Evolutionary conservation across 2,888 invertebrate genomes (phyloP).

Genomic region (Eristalis pertinax): DNA sequence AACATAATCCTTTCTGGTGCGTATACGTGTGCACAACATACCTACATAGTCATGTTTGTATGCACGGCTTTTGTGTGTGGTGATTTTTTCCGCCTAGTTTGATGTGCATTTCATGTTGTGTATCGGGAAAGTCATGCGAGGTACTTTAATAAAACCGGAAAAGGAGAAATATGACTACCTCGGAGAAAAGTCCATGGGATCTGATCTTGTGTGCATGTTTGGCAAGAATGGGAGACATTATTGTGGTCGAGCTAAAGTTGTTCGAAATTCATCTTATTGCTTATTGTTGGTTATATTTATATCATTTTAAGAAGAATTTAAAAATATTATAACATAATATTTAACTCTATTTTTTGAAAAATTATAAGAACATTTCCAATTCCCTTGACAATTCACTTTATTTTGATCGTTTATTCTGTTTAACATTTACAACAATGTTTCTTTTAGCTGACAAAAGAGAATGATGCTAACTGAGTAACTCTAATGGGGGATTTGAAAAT

Average conservation of each 20-base stretch:
- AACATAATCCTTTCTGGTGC: slow-evolving; percentile 19
- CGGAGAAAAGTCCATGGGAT: not conserved
- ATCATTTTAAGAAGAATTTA: too few species aligned
- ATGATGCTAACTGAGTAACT: too few species aligned
- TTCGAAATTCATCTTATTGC: not conserved
- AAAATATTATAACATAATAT: too few species aligned
- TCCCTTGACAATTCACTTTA: too few species aligned
- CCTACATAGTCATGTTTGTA: not conserved
- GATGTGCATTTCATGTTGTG: slow-evolving; percentile 60
- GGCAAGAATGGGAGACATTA: not conserved
- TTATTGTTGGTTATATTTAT: too few species aligned
- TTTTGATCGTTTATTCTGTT: too few species aligned
- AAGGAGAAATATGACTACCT: slow-evolving; percentile 2
- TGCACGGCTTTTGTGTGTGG: not conserved
- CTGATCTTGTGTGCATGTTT: not conserved
- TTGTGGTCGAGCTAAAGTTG: not conserved
- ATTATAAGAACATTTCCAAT: too few species aligned
- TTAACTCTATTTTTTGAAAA: too few species aligned
- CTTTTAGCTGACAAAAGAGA: too few species aligned
- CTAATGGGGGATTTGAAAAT: too few species aligned
- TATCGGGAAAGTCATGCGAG: slow-evolving; percentile 15
- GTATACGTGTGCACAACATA: not conserved
- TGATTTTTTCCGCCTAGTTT: slow-evolving; percentile 57
- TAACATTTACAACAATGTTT: too few species aligned
- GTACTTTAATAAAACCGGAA: slow-evolving; percentile 38